Evolutionary conservation across 1,140 invertebrate species (phyloP).

Genomic region (Rhynchophorus ferrugineus): DNA sequence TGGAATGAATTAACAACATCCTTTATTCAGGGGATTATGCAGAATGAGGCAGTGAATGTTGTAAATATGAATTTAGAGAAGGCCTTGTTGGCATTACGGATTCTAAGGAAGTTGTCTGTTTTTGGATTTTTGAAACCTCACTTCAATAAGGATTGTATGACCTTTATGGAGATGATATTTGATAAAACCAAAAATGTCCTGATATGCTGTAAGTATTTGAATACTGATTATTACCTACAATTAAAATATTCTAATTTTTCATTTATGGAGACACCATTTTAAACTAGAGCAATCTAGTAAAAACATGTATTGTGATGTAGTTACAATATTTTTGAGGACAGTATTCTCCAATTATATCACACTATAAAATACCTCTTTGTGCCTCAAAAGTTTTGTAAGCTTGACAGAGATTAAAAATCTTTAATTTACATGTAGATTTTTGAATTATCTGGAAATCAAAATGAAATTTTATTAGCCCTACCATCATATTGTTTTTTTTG

Average conservation of each 20-base stretch:
- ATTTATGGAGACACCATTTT: too few relatives aligned
- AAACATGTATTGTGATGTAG: too few relatives aligned
- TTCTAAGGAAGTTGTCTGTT: slow-evolving; percentile 73
- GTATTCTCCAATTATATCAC: too few relatives aligned
- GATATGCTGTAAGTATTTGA: slow-evolving; percentile 58
- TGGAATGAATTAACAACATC: slow-evolving; percentile 65
- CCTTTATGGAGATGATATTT: slow-evolving; percentile 74
- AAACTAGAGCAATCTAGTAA: too few relatives aligned
- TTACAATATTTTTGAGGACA: too few relatives aligned
- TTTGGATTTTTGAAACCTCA: slow-evolving; percentile 74
- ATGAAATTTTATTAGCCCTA: too few relatives aligned
- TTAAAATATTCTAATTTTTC: slow-evolving; percentile 6
- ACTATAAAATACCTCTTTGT: too few relatives aligned
- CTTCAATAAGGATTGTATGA: slow-evolving; percentile 61
- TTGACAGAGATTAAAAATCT: too few relatives aligned
- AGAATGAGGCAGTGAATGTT: slow-evolving; percentile 46
- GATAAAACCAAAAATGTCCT: slow-evolving; percentile 65
- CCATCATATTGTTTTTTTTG: too few relatives aligned
- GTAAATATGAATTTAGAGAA: slow-evolving; percentile 64
- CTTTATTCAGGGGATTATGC: slow-evolving; percentile 55
- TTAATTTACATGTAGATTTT: too few relatives aligned
- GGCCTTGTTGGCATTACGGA: slow-evolving; percentile 66
- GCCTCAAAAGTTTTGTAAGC: too few relatives aligned
- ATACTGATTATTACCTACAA: slow-evolving; percentile 37
- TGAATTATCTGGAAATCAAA: too few relatives aligned